Evolutionary conservation across 2,113 vertebrate genomes (phyloP).

Genomic region (Apodemus sylvaticus): DNA sequence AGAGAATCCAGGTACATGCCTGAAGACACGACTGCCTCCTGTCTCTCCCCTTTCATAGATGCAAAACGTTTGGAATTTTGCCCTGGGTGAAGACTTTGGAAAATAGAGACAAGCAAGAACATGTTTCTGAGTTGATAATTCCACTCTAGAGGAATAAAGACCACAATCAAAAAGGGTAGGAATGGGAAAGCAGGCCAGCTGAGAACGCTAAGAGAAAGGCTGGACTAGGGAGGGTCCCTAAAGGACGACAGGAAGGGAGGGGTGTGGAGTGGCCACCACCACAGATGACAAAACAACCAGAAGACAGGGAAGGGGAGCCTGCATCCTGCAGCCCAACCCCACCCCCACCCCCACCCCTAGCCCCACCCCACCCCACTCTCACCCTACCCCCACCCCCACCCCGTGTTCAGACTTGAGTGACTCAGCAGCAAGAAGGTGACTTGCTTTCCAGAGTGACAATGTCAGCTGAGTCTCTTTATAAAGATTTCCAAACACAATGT

Average conservation of each 20-base stretch:
- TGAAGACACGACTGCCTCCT: not conserved
- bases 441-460: not conserved
- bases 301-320: not conserved
- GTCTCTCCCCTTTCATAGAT: not conserved
- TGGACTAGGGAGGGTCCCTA: too few relatives aligned
- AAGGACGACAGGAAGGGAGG: rapidly evolving
- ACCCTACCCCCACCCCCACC: too few relatives aligned
- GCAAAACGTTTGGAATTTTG: not conserved
- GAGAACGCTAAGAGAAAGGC: not conserved
- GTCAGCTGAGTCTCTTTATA: not conserved
- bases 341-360: too few relatives aligned
- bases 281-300: not conserved
- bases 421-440: not conserved
- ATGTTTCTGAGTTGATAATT: not conserved
- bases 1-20: not conserved
- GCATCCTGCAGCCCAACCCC: too few relatives aligned
- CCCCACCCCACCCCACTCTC: too few relatives aligned
- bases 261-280: rapidly evolving
- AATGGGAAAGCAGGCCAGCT: not conserved
- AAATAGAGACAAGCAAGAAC: not conserved
- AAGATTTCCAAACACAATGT: not conserved
- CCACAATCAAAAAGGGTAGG: not conserved
- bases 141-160: not conserved
- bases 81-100: not conserved
- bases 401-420: not conserved